These are phyloP conservation scores for Mesopsocus fuscifrons DNA, from an alignment of 2,888 invertebrate genomes.

Conservation along the genomic window DNA sequence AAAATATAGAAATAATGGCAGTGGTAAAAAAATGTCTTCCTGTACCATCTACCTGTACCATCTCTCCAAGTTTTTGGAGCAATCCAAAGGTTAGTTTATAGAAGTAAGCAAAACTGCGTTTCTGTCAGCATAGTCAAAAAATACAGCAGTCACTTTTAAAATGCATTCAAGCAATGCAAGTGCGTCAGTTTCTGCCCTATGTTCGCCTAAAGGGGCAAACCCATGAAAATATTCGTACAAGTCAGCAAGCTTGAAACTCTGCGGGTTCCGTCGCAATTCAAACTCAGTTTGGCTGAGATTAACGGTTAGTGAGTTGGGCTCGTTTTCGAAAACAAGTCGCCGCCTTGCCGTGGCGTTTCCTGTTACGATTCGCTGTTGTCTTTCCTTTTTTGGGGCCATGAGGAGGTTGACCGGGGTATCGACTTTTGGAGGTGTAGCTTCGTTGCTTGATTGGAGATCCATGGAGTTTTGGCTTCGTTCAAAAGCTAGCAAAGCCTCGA, in stretches of 20 bases:
- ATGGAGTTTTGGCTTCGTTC: not conserved
- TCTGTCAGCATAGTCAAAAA: slow-evolving; percentile 33
- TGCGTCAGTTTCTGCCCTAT: slow-evolving; percentile 51
- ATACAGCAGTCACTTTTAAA: slow-evolving; percentile 32
- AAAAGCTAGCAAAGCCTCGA: slow-evolving; percentile 7
- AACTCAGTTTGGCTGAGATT: slow-evolving; percentile 13
- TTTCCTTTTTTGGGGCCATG: slow-evolving; percentile 10
- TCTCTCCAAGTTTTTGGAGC: no score
- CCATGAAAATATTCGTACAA: slow-evolving; percentile 35
- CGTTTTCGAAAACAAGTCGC: not conserved
- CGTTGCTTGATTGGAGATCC: slow-evolving; percentile 25
- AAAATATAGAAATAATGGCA: not conserved
- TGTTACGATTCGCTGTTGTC: not conserved
- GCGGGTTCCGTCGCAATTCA: slow-evolving; percentile 15
- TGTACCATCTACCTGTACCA: no score
- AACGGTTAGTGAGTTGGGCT: not conserved
- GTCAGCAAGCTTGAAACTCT: slow-evolving; percentile 31
- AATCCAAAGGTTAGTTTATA: no score
- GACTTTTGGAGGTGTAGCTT: slow-evolving; percentile 31
- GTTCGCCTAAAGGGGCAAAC: slow-evolving; percentile 28
- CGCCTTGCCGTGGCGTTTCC: not conserved
- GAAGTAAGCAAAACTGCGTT: slow-evolving; percentile 25
- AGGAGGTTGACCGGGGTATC: slow-evolving; percentile 5
- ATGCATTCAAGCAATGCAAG: slow-evolving; percentile 40
- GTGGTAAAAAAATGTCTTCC: no score